Evolutionary conservation across 2,888 invertebrate species (phyloP), one percentile per base, ranked within the genome.

Genomic region (Meiosimyza decipiens): DNA sequence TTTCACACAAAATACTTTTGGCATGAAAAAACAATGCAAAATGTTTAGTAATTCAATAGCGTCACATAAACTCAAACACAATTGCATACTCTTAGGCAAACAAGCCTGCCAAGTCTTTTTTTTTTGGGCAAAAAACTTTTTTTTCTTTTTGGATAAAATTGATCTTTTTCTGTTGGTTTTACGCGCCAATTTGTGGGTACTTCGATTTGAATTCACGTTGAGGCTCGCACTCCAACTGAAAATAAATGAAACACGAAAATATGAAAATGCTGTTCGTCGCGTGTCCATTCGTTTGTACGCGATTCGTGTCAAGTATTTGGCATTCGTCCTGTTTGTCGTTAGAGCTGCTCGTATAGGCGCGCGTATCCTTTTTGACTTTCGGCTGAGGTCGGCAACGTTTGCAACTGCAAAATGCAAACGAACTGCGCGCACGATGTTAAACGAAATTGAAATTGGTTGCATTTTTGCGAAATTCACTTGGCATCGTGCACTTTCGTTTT

Each of bases 121-220:
- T 40, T 40, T 2, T 9, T 40, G 28, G 2, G 28, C 0, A 28
- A 28, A 28, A 28, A 28, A 28, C 4, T 4, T 5, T 40, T 40
- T 40, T 40, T 40, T 22, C 22, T 40, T 6, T 40, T 9, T 40
- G 9, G 40, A 40, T 4, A 28, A 28, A 40, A 40, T 9, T 40
- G 40, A 40, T 40, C 40, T 40, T 6, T 40, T 40, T 40, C 28
- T 22, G 16, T 33, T 67, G 47, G 52, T 28, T 55, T 67, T 57
- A 57, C 67, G 67, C 66, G 67, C 67, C 47, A 18, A 47, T 28
- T 16, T 6, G 51, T 64, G 12, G 16, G 74, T 70, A 73, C 55
- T 60, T 49, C 49, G 76, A 75, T 82, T 82, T 82, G 81, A 79
- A 78, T 82, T 81, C 82, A 78, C 80, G 65, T 77, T 78, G 82